Base-by-base conservation (phyloP, 1,140 invertebrate species). In the Sitodiplosis mosellana region DNA sequence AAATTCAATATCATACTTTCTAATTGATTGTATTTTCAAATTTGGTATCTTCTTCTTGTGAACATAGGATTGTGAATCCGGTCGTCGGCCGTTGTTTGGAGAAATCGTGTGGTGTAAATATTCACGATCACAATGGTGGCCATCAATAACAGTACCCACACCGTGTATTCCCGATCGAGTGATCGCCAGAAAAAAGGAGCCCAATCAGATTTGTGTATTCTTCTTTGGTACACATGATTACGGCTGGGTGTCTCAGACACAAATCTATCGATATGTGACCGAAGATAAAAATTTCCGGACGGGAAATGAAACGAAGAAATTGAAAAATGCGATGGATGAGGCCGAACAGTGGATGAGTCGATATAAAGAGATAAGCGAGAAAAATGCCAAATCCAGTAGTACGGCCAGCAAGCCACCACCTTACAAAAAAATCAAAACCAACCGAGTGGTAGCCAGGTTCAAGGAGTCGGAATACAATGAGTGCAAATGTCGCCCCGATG, bases 51-150 rank as follows among this genome's bases (percentile, higher is more conserved):
- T 81, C 85, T 55, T 97, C 91, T 27, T 27, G 4, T 5, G 10
- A 27, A 27, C 10, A 10, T 10, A 27, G 61, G 87, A 92, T 59
- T 97, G 92, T 68, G 77, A 84, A 58, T 78, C 77, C 1, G 89
- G 90, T 6, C 74, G 87, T 46, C 69, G 87, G 52, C 87, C 89
- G 2, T 64, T 91, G 8, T 94, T 91, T 61, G 88, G 87, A 4
- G 89, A 95, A 63, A 81, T 97, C 56, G 83, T 94, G 5, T 95
- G 91, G 91, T 86, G 84, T 0, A 94, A 93, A 66, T 70, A 91
- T 6, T 87, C 84, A 19, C 69, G 71, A 48, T 93, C 85, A 61
- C 77, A 85, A 53, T 97, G 91, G 91, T 97, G 92, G 92, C 92
- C 92, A 1, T 83, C 83, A 1, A 69, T 85, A 52, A 81, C 96